Percentiles rank a stretch among this genome's conserved stretches.
Conservation (phyloP, 2,888 invertebrate species). For the Lasioglossum marginatum region DNA sequence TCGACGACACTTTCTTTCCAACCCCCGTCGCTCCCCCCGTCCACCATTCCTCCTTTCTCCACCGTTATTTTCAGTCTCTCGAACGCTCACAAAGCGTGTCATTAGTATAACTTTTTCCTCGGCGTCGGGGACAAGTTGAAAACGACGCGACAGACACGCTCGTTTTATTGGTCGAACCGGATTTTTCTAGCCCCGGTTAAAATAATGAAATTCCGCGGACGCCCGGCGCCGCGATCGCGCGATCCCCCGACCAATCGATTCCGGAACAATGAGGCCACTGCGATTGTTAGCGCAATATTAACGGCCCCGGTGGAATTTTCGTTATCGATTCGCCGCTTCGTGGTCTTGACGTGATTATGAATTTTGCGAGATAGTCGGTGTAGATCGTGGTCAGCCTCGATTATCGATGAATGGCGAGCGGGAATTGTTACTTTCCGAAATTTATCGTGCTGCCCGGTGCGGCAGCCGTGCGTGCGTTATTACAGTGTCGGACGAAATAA, state of each 20-base stretch:
- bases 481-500: background rate
- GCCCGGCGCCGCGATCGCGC: slow-evolving; percentile 14
- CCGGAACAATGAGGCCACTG: background rate
- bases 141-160: slow-evolving; percentile 5
- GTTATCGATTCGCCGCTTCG: slow-evolving; percentile 22
- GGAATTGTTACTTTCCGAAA: background rate
- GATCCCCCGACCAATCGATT: slow-evolving; percentile 7
- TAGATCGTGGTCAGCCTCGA: background rate
- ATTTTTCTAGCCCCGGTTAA: slow-evolving; percentile 32
- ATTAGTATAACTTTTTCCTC: slow-evolving; percentile 60
- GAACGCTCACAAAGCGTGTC: slow-evolving; percentile 59
- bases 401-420: background rate
- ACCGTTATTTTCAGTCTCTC: slow-evolving; percentile 10
- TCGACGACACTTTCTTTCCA: background rate
- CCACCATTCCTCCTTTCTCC: background rate
- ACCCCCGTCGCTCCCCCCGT: background rate
- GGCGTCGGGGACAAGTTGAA: slow-evolving; percentile 20
- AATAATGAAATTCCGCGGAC: slow-evolving; percentile 47
- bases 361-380: background rate
- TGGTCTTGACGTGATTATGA: slow-evolving; percentile 1
- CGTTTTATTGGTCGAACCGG: slow-evolving; percentile 5
- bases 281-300: slow-evolving; percentile 23
- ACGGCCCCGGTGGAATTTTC: slow-evolving; percentile 4
- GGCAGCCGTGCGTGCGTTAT: background rate
- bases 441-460: background rate